These are phyloP conservation scores for Mus minutoides DNA, from an alignment of 2,797 vertebrate genomes.

Conservation along the genomic window DNA sequence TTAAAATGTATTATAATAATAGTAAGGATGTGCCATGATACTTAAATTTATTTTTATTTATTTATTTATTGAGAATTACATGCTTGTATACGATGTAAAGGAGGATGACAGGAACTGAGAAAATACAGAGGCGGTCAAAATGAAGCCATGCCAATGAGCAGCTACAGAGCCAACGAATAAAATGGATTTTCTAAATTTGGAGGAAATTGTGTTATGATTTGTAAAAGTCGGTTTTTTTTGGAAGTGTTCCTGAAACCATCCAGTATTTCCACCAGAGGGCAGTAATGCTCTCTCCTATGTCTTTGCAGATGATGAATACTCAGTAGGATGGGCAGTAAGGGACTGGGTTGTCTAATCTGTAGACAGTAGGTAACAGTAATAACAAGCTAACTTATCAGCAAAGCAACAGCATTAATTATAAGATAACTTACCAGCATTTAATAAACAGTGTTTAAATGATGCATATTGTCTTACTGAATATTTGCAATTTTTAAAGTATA, in stretches of 20 bases:
- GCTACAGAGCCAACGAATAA: background rate
- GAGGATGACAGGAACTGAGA: background rate
- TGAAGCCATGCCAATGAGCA: background rate
- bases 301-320: accelerated
- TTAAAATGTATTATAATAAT: background rate
- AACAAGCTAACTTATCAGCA: background rate
- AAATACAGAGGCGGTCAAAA: background rate
- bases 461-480: background rate
- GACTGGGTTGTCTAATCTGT: background rate
- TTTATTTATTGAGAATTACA: background rate
- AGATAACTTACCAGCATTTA: background rate
- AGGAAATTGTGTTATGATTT: background rate
- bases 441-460: background rate
- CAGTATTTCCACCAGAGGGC: conserved; percentile 68
- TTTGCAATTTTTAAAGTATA: background rate
- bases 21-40: background rate
- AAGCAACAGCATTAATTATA: background rate
- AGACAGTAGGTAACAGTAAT: background rate
- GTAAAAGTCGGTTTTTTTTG: conserved; percentile 24
- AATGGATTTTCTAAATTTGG: background rate
- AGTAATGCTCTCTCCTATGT: conserved; percentile 29
- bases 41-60: background rate
- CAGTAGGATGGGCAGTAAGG: background rate
- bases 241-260: background rate
- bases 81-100: background rate